Evolutionary conservation across 2,113 vertebrate genomes (phyloP).

Genomic region (Platichthys stellatus): DNA sequence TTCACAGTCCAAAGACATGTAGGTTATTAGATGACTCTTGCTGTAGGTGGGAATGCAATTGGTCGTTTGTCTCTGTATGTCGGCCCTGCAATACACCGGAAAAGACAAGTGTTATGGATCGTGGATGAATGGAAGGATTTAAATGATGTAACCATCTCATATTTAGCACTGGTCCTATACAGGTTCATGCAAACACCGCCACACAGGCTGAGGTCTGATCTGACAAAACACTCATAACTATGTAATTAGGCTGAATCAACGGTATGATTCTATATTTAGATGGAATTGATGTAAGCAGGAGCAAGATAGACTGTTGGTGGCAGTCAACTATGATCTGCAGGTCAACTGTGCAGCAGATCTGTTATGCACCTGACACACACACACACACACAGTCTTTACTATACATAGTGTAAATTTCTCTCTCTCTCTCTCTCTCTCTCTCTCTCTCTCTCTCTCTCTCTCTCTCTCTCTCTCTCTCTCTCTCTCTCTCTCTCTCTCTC

Average conservation of each 20-base stretch:
- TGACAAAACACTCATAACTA: neutral
- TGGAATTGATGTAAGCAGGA: neutral
- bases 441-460: neutral
- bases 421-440: neutral
- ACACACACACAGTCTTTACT: neutral
- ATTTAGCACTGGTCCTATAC: too few species aligned
- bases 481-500: neutral
- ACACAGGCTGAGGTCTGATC: neutral
- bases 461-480: slow-evolving; percentile 1
- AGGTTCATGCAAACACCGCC: too few species aligned
- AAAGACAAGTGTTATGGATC: too few species aligned
- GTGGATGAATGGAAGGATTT: too few species aligned
- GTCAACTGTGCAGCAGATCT: neutral
- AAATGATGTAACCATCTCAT: too few species aligned
- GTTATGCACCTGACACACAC: neutral
- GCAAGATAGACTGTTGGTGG: neutral
- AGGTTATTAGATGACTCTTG: too few species aligned
- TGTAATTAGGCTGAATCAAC: neutral
- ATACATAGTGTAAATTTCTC: neutral
- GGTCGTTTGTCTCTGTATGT: too few species aligned
- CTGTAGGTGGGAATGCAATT: too few species aligned
- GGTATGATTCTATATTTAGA: neutral
- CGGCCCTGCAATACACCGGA: too few species aligned
- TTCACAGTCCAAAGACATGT: too few species aligned
- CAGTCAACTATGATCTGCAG: slow-evolving; percentile 7